Evolutionary conservation across 2,888 invertebrate genomes (phyloP).

Genomic region (Rotaria sp.): DNA sequence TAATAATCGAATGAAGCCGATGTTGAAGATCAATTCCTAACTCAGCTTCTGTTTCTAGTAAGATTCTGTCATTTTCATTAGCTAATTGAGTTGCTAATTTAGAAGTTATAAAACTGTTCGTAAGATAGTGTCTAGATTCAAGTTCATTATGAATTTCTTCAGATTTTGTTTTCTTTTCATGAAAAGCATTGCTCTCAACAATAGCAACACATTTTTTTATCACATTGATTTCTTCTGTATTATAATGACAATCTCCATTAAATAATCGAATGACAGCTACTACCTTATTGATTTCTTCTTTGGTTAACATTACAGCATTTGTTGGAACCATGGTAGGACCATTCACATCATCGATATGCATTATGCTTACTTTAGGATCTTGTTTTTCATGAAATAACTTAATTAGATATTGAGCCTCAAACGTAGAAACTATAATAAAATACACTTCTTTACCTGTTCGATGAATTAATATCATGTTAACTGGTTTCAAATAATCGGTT

Average conservation of each 20-base stretch:
- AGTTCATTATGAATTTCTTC: background rate
- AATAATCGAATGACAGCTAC: background rate
- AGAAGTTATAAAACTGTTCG: background rate
- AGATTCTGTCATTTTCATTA: background rate
- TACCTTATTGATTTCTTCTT: background rate
- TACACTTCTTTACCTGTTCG: background rate
- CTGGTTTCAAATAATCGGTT: background rate
- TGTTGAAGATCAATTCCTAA: background rate
- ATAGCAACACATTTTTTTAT: conserved; percentile 5
- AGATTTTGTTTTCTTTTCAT: background rate
- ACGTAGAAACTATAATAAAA: background rate
- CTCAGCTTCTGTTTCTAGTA: background rate
- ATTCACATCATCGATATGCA: background rate
- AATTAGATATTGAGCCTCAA: background rate
- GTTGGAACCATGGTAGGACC: background rate
- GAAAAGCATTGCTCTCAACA: background rate
- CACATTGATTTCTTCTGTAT: background rate
- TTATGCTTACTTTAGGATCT: background rate
- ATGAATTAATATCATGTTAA: background rate
- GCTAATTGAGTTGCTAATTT: background rate
- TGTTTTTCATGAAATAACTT: background rate
- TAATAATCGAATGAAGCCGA: background rate
- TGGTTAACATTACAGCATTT: background rate
- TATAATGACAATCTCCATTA: conserved; percentile 14
- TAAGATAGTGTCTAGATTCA: background rate